Evolutionary conservation across 2,797 vertebrate genomes (phyloP).

Genomic region (Sparus aurata): DNA sequence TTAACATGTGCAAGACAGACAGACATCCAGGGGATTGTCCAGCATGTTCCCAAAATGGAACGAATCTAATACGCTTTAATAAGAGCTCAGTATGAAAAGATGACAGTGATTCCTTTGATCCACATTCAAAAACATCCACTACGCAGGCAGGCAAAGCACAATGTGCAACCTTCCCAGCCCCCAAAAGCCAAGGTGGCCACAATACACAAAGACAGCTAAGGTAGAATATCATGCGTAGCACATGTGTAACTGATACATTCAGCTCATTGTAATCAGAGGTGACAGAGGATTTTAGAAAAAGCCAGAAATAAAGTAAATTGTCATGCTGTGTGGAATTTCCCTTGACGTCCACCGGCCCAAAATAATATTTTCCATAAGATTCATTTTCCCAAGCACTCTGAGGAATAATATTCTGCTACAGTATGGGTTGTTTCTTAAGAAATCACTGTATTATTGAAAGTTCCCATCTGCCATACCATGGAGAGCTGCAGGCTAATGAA

Average conservation of each 20-base stretch:
- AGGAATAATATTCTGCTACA: constrained; percentile 78
- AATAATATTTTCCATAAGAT: constrained; percentile 89
- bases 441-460: constrained; percentile 77
- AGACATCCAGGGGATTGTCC: not conserved
- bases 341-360: constrained; percentile 81
- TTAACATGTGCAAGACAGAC: constrained; percentile 77
- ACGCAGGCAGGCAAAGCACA: constrained; percentile 29
- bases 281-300: constrained; percentile 83
- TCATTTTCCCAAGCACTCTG: constrained; percentile 77
- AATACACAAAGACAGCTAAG: constrained; percentile 70
- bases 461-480: constrained; percentile 73
- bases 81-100: constrained; percentile 31
- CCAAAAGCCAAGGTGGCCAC: constrained; percentile 60
- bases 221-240: constrained; percentile 71
- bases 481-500: constrained; percentile 53
- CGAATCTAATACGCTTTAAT: constrained; percentile 16
- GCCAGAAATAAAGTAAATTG: constrained; percentile 85
- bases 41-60: constrained; percentile 13
- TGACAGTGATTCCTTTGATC: constrained; percentile 56
- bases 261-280: constrained; percentile 86
- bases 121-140: constrained; percentile 29
- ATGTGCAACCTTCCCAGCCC: constrained; percentile 34
- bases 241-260: constrained; percentile 83
- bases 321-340: constrained; percentile 87
- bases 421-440: constrained; percentile 77